Evolutionary conservation across 2,113 vertebrate species (phyloP).

Genomic region (Oenanthe oenanthe): DNA sequence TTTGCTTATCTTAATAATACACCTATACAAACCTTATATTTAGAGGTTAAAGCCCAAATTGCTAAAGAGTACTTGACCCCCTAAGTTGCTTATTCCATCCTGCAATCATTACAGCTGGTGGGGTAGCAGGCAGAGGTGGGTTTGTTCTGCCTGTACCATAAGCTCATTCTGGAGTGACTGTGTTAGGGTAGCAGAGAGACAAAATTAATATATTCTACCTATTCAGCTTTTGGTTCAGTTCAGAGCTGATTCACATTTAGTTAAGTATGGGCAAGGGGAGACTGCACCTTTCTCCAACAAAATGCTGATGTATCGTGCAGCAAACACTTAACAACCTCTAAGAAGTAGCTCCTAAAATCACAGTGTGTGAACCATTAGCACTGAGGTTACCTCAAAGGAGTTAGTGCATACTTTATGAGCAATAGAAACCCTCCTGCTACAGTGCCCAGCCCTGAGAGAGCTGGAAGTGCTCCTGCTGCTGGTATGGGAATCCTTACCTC

Average conservation of each 20-base stretch:
- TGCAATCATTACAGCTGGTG: not conserved
- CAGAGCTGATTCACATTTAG: not conserved
- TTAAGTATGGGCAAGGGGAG: not conserved
- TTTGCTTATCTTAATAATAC: not conserved
- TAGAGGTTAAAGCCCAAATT: not conserved
- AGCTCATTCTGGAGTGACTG: not conserved
- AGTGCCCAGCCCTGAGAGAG: not conserved
- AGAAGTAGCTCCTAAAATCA: not conserved
- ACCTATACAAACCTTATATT: not conserved
- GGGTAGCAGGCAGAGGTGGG: not conserved
- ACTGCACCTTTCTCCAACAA: not conserved
- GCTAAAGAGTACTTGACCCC: not conserved
- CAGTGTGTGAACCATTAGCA: not conserved
- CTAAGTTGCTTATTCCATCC: not conserved
- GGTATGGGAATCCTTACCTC: not conserved
- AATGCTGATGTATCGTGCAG: not conserved
- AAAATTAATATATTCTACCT: not conserved
- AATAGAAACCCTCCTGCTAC: not conserved
- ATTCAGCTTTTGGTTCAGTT: not conserved
- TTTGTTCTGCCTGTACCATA: not conserved
- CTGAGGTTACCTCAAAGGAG: not conserved
- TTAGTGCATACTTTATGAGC: not conserved
- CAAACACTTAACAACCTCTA: not conserved
- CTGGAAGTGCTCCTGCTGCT: not conserved
- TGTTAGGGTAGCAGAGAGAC: not conserved